phyloP scores from a whole-genome alignment of 2,888 invertebrate species.

The Mactromeris polynyma region DNA sequence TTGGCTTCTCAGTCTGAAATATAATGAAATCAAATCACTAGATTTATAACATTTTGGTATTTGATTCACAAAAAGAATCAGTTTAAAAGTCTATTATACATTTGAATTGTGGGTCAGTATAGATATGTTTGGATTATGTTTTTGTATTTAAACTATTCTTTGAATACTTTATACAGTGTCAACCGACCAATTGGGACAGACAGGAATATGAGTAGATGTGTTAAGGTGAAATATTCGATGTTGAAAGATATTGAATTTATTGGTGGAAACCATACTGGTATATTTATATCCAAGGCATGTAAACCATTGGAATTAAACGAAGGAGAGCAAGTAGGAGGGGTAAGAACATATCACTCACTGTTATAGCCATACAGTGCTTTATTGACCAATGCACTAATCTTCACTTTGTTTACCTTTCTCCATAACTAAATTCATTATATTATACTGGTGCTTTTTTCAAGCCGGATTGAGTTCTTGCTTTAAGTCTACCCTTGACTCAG shows the following conservation, averaged over 20 bases:
- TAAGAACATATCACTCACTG: constrained; percentile 11
- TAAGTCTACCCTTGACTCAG: too few species aligned
- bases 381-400: not conserved
- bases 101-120: too few species aligned
- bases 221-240: constrained; percentile 58
- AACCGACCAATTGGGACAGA: constrained; percentile 45
- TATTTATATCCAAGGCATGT: constrained; percentile 60
- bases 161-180: constrained; percentile 37
- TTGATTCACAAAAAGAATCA: too few species aligned
- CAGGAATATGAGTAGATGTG: constrained; percentile 34
- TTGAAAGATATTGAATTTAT: constrained; percentile 58
- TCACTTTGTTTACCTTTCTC: not conserved
- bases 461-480: too few species aligned
- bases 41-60: too few species aligned
- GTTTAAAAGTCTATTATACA: too few species aligned
- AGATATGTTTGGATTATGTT: not conserved
- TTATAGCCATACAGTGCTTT: not conserved
- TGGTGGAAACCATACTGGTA: constrained; percentile 72
- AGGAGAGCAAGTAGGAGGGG: constrained; percentile 68
- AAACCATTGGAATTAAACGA: constrained; percentile 47
- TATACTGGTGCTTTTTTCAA: too few species aligned
- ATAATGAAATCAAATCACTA: too few species aligned
- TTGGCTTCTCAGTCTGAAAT: too few species aligned
- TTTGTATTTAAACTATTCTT: not conserved
- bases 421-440: too few species aligned